These are phyloP conservation scores for Microtus ochrogaster DNA, from an alignment of 2,113 vertebrate genomes.

Conservation along the genomic window DNA sequence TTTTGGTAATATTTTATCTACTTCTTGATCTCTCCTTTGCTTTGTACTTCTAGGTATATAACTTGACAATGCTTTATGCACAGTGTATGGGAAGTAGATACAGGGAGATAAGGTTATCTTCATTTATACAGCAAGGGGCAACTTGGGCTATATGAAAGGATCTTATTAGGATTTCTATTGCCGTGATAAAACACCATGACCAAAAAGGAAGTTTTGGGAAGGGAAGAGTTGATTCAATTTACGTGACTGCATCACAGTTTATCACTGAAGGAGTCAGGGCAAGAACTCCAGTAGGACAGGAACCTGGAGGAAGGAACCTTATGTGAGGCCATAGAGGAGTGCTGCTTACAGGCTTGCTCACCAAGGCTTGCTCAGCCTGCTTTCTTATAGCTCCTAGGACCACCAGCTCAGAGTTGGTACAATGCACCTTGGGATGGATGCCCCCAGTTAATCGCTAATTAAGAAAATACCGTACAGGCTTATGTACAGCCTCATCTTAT, in stretches of 20 bases:
- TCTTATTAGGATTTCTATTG: neutral
- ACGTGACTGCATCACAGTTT: no score
- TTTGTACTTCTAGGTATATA: neutral
- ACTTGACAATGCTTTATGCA: neutral
- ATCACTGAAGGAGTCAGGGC: neutral
- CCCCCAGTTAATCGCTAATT: neutral
- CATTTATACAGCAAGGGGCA: neutral
- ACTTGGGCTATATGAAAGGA: no score
- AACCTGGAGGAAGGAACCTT: neutral
- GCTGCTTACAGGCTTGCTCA: neutral
- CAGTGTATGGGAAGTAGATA: neutral
- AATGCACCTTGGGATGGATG: neutral
- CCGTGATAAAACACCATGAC: neutral
- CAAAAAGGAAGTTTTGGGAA: neutral
- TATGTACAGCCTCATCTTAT: no score
- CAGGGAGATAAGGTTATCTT: neutral
- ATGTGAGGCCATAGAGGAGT: neutral
- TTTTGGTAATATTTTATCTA: neutral
- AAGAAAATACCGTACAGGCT: neutral
- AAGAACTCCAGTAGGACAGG: neutral
- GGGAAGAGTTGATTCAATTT: neutral
- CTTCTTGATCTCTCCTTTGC: neutral
- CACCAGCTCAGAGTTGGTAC: neutral
- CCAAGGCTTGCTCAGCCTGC: neutral
- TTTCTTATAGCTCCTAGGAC: neutral